Evolutionary conservation across 2,113 vertebrate species (phyloP), one percentile per base, ranked within the genome.

Genomic region (Numenius arquata): DNA sequence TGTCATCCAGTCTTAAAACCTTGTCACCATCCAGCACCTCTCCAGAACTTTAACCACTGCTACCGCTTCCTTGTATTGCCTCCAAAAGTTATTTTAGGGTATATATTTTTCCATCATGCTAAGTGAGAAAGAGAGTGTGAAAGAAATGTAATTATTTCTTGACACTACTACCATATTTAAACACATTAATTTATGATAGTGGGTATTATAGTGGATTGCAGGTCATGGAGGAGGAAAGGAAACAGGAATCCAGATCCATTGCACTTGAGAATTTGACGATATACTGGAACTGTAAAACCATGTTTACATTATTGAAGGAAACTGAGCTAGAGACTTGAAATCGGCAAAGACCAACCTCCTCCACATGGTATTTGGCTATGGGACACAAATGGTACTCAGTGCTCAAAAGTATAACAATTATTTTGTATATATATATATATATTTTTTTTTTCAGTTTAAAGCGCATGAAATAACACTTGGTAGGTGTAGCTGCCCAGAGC

Each of bases 61-160:
- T 48, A 56, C 40, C 3, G 3, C 61, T 88, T 92, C 76, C 61
- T 67, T 67, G 32, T 84, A 88, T 61, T 79, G 66, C 91, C 70
- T 73, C 56, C 58, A 85, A 41, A 89, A 95, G 74, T 88, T 95
- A 97, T 94, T 96, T 96, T 87, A 78, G 32, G 90, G 52, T 75
- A 63, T 22, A 7, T 91, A 53, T 79, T 93, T 94, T 94, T 90
- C 58, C 73, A 91, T 87, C 93, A 85, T 25, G 25, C 36, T 89
- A 67, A 93, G 34, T 85, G 73, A 87, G 68, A 87, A 87, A 95
- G 90, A 87, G 76, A 89, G 75, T 61, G 32, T 87, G 83, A 94
- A 90, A 92, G 65, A 84, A 96, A 91, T 86, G 36, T 34, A 88
- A 95, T 94, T 94, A 94, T 82, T 96, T 93, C 61, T 87, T 95